Base-by-base conservation (phyloP, 2,888 invertebrate species). In the Stenodera caucasica region DNA sequence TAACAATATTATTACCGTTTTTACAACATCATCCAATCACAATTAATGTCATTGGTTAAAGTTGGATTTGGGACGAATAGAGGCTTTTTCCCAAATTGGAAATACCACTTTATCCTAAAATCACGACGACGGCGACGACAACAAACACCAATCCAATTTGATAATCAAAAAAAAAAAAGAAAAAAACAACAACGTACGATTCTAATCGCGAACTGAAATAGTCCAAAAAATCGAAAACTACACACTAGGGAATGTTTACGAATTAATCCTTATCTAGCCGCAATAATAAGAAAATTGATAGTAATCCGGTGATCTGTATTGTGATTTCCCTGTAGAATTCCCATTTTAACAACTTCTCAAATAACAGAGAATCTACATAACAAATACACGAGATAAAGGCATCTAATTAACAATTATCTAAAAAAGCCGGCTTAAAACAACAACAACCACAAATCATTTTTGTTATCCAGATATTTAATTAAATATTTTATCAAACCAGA, bases 391-490 rank as follows among this genome's bases (percentile, higher is more conserved):
- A 49, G 58, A 62, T 58, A 55, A 56, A 53, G 57, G 11, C 55
- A 23, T 35, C 58, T 62, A 62, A 62, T 62, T 62, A 62, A 53
- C 21, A 56, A 53, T 55, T 55, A 53, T 58, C 52, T 11, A 57
- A 57, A 61, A 54, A 57, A 53, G 35, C 56, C 33, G 55, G 26
- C 59, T 55, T 23, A 53, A 54, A 55, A 59, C 45, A 35, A 53
- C 21, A 40, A 21, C 6, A 35, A 53, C 37, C 45, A 55, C 61
- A 57, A 61, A 61, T 61, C 57, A 61, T 61, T 58, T 58, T 37
- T 53, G 60, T 26, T 15, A 26, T n/a, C 33, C 52, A 33, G 32
- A 15, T 29, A 32, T 33, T 55, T 58, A 61, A 61, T 61, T 61
- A 62, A 62, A 58, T 49, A 57, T 49, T 26, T 5, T 26, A 26